Conservation (phyloP, 2,888 invertebrate species). For the Hydroisotoma schaefferi region DNA sequence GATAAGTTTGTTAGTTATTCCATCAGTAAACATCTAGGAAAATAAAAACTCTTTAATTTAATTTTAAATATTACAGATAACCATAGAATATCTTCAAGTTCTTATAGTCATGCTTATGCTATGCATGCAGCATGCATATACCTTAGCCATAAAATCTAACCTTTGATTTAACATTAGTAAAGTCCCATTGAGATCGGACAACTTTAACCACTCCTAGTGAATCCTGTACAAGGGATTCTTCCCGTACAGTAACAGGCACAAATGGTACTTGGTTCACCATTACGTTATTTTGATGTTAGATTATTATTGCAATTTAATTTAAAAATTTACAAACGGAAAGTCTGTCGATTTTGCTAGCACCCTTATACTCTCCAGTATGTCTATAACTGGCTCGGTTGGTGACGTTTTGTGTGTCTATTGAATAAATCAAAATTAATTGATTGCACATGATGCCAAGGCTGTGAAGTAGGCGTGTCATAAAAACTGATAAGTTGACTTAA, state of each 20-base stretch:
- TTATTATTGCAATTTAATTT: neutral
- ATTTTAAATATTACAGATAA: neutral
- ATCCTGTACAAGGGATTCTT: slow-evolving; percentile 65
- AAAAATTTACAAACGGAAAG: neutral
- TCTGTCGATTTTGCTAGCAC: neutral
- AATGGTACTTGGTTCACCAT: neutral
- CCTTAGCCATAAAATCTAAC: too few species aligned
- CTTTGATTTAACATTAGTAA: slow-evolving; percentile 66
- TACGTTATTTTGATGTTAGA: neutral
- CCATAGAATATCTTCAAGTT: neutral
- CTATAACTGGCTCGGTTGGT: neutral
- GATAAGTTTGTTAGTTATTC: slow-evolving; percentile 87
- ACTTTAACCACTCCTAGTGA: slow-evolving; percentile 64
- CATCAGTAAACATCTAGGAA: slow-evolving; percentile 86
- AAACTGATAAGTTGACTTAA: too few species aligned
- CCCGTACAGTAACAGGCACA: slow-evolving; percentile 52
- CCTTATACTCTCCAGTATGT: neutral
- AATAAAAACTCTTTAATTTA: slow-evolving; percentile 31
- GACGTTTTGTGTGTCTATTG: too few species aligned
- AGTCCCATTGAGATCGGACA: slow-evolving; percentile 69
- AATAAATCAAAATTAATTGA: too few species aligned
- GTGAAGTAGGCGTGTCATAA: too few species aligned
- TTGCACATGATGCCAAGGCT: too few species aligned
- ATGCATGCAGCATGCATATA: too few species aligned
- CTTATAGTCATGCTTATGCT: too few species aligned